Evolutionary conservation across 2,797 vertebrate species (phyloP).

Genomic region (Epinephelus malabaricus): DNA sequence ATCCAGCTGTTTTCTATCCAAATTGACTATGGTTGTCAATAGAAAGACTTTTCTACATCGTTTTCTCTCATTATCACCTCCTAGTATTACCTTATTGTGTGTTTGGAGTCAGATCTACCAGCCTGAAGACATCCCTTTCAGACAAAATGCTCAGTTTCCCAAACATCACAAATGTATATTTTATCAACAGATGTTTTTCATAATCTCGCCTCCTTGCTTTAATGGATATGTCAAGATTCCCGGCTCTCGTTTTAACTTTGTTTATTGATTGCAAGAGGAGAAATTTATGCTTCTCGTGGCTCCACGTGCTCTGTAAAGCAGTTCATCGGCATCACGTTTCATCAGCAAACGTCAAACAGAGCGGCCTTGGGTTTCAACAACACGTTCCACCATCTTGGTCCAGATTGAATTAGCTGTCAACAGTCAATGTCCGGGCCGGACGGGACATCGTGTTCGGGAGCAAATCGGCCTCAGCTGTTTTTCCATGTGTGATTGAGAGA

Average conservation of each 20-base stretch:
- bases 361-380: conserved; percentile 39
- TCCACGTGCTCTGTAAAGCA: conserved; percentile 20
- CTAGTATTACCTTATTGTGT: conserved; percentile 23
- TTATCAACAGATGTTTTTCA: conserved; percentile 49
- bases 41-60: conserved; percentile 1
- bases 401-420: conserved; percentile 42
- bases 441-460: conserved; percentile 26
- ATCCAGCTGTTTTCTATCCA: conserved; percentile 34
- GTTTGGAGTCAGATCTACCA: not conserved
- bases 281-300: conserved; percentile 15
- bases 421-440: conserved; percentile 33
- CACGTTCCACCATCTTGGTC: conserved; percentile 53
- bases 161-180: conserved; percentile 46
- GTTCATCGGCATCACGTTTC: conserved; percentile 31
- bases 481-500: not conserved
- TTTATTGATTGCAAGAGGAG: conserved; percentile 41
- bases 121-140: not conserved
- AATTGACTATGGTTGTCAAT: not conserved
- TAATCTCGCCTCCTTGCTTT: conserved; percentile 20
- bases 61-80: conserved; percentile 26
- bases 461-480: conserved; percentile 55
- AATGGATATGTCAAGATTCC: conserved; percentile 31
- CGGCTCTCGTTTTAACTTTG: conserved; percentile 21
- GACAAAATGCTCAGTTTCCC: conserved; percentile 15
- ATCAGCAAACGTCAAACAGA: conserved; percentile 33